phyloP scores from a whole-genome alignment of 2,888 invertebrate genomes.

The Digitonthophagus gazella region DNA sequence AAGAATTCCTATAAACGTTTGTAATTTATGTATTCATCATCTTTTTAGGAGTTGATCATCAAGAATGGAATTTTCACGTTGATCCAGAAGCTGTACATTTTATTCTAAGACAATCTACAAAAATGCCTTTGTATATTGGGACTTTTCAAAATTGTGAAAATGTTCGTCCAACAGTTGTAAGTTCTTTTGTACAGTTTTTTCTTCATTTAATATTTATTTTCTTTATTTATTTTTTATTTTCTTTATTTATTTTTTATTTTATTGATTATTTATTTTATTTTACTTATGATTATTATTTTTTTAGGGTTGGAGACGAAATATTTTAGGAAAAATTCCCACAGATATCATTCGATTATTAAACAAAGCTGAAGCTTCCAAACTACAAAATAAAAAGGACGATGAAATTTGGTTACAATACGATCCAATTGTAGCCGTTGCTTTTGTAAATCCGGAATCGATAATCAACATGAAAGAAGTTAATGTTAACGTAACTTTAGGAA shows the following conservation, averaged over 20 bases:
- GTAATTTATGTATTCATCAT: not conserved
- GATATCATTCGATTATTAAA: not conserved
- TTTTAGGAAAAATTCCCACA: not conserved
- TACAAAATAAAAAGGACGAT: not conserved
- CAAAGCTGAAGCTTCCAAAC: not conserved
- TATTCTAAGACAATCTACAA: not conserved
- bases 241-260: not conserved
- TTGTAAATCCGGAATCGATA: no score
- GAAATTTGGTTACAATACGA: not conserved
- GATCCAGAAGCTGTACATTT: conserved; percentile 1
- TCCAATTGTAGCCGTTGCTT: not conserved
- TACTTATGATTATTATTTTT: no score
- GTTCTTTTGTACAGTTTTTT: not conserved
- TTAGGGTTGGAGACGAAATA: not conserved
- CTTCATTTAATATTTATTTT: no score
- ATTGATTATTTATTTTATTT: not conserved
- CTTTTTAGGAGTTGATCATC: not conserved
- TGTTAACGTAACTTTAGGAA: no score
- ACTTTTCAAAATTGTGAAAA: not conserved
- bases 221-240: no score
- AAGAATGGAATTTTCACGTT: not conserved
- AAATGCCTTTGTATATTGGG: not conserved
- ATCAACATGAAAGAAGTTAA: no score
- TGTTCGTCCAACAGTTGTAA: not conserved
- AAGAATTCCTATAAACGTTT: not conserved